A percentile compares a stretch with the other conserved stretches of the same genome.
phyloP scores from a whole-genome alignment of 1,140 invertebrate genomes.

The Colletes gigas region DNA sequence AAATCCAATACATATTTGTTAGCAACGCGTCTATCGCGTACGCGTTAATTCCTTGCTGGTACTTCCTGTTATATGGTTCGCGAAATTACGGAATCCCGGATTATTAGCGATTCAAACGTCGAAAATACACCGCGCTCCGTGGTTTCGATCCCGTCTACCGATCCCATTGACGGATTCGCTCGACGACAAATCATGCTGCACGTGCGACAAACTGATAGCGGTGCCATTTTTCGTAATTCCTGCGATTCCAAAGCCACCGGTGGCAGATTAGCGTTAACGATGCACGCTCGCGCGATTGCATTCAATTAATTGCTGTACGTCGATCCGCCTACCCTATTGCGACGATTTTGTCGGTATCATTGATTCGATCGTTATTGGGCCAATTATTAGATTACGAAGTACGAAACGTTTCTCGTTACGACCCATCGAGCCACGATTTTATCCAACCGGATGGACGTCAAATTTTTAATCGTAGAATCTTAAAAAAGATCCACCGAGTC shows the following conservation, averaged over 20 bases:
- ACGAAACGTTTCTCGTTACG: too few species aligned
- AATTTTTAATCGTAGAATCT: too few species aligned
- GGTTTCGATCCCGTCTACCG: background rate
- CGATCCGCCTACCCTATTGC: background rate
- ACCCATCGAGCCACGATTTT: too few species aligned
- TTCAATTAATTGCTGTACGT: conserved; percentile 21
- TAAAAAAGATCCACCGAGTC: too few species aligned
- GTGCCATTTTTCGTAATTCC: conserved; percentile 16
- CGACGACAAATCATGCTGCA: conserved; percentile 37
- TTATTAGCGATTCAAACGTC: conserved; percentile 27
- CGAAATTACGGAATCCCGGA: conserved; percentile 14
- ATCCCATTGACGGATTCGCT: conserved; percentile 28
- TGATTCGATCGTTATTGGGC: background rate
- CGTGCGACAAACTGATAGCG: conserved; percentile 44
- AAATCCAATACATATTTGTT: conserved; percentile 3
- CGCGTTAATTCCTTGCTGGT: background rate
- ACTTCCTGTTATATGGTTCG: conserved; percentile 22
- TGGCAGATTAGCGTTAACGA: conserved; percentile 33
- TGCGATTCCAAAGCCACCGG: conserved; percentile 9
- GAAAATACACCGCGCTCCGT: conserved; percentile 17
- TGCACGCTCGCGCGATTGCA: conserved; percentile 12
- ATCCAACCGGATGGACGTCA: too few species aligned
- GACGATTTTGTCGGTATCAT: conserved; percentile 7
- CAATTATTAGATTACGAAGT: too few species aligned
- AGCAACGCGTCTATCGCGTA: background rate